Evolutionary conservation across 2,113 vertebrate genomes (phyloP), one percentile per base, ranked within the genome.

Genomic region (Proteles cristata): DNA sequence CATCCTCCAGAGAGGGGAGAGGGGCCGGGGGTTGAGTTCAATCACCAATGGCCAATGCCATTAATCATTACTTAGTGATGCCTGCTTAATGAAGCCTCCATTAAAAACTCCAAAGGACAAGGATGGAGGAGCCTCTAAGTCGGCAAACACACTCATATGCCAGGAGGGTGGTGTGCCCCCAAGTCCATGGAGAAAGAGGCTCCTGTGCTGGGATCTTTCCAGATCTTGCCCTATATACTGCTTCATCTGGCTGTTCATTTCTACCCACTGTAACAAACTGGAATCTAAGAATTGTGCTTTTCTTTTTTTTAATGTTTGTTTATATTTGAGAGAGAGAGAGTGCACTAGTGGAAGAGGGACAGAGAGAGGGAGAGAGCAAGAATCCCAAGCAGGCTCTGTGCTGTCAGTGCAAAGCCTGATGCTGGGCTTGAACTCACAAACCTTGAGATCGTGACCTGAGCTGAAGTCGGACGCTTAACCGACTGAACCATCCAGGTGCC

Each of bases 181-280:
- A 31, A 11, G 3, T 65, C 53, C 28, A 28, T 0, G 23, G 7
- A 5, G 33, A 14, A 8, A 80, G 61, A 84, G 19, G 61, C 2
- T 25, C 17, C 28, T 39, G 35, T 12, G 31, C 33, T 17, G 7
- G n/a, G 69, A 43, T 28, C 31, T 63, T 65, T 68, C 28, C 25
- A 58, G 43, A n/a, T n/a, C 45, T 19, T 9, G 0, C 23, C 14
- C 45, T 48, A 0, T 10, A 25, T 1, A 12, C 6, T 3, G 68
- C 73, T 80, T 53, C 69, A 11, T 19, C 43, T 39, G 50, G 61
- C n/a, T 55, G 43, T 43, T 81, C 11, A 10, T 77, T 82, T 21
- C 48, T 53, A n/a, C 15, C 14, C 35, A 43, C 69, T 25, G 11
- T 35, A 68, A 11, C 25, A n/a, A 35, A 69, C 16, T 21, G 12